Percentiles rank a stretch among this genome's conserved stretches.
phyloP scores from a whole-genome alignment of 2,888 invertebrate genomes.

The Chouioia cunea region DNA sequence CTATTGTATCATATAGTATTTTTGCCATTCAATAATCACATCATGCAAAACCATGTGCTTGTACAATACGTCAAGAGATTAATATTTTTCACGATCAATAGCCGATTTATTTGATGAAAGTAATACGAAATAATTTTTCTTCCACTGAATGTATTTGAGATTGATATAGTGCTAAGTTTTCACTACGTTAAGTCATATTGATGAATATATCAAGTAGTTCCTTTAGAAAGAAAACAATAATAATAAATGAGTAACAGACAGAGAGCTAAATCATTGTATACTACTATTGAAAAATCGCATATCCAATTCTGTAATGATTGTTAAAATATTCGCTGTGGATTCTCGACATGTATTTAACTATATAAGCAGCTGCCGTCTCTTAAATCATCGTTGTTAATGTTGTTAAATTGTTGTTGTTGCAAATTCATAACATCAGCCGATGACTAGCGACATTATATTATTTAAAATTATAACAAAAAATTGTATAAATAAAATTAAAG shows the following conservation, averaged over 20 bases:
- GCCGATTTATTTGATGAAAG: background rate
- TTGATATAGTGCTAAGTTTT: background rate
- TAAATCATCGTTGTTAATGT: constrained; percentile 46
- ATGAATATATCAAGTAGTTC: too few relatives aligned
- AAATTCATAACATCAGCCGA: constrained; percentile 18
- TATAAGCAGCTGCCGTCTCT: constrained; percentile 43
- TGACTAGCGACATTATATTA: constrained; percentile 9
- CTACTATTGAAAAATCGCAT: too few relatives aligned
- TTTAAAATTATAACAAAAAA: constrained; percentile 3
- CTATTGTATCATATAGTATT: background rate
- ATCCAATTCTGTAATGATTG: constrained; percentile 9
- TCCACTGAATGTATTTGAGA: background rate
- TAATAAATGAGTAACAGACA: too few relatives aligned
- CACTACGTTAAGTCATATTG: too few relatives aligned
- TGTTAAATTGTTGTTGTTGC: constrained; percentile 45
- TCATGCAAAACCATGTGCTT: too few relatives aligned
- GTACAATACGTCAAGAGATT: background rate
- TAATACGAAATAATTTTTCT: background rate
- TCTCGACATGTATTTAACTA: constrained; percentile 28
- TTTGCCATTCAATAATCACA: background rate
- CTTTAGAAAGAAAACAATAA: too few relatives aligned
- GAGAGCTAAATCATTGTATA: too few relatives aligned
- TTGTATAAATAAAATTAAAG: background rate
- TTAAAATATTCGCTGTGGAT: constrained; percentile 39
- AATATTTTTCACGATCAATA: constrained; percentile 6